Percentiles rank a stretch among this genome's conserved stretches.
phyloP scores from a whole-genome alignment of 2,797 vertebrate species.

The Salarias fasciatus region DNA sequence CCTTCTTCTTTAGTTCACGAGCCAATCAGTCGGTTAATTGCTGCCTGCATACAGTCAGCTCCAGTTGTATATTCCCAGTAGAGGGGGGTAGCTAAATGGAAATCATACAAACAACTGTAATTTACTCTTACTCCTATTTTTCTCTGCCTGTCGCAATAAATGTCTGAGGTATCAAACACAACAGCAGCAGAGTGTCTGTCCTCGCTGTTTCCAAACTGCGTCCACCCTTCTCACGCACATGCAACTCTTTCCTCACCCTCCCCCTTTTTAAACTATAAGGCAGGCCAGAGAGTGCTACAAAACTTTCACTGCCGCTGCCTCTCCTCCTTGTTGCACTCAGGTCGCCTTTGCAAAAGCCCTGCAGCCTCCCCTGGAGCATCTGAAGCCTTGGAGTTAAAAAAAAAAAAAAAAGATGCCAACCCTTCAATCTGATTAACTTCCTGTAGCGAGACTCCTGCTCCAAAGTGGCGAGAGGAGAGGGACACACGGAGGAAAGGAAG shows the following conservation, averaged over 20 bases:
- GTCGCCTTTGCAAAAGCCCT: constrained; percentile 19
- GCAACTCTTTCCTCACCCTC: constrained; percentile 56
- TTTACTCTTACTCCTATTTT: constrained; percentile 18
- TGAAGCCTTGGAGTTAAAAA: constrained; percentile 46
- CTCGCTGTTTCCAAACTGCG: constrained; percentile 53
- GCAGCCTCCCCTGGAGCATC: constrained; percentile 39
- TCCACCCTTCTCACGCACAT: constrained; percentile 73
- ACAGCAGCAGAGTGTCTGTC: constrained; percentile 53
- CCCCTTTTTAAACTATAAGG: constrained; percentile 63
- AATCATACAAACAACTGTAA: constrained; percentile 43
- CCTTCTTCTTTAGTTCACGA: neutral
- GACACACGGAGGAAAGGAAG: constrained; percentile 45
- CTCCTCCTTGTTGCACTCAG: constrained; percentile 36
- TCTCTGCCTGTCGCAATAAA: constrained; percentile 24
- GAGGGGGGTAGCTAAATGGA: constrained; percentile 41
- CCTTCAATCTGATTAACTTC: constrained; percentile 81
- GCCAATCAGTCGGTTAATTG: constrained; percentile 2
- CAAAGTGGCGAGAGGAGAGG: constrained; percentile 61
- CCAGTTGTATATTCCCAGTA: constrained; percentile 34
- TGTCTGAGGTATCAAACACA: constrained; percentile 47
- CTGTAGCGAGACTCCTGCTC: constrained; percentile 79
- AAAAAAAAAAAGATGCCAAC: constrained; percentile 65
- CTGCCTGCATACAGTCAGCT: constrained; percentile 7
- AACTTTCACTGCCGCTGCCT: constrained; percentile 73
- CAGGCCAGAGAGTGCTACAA: constrained; percentile 51